A percentile compares a stretch with the other conserved stretches of the same genome.
phyloP scores from a whole-genome alignment of 2,797 vertebrate species.

The Allobates femoralis region DNA sequence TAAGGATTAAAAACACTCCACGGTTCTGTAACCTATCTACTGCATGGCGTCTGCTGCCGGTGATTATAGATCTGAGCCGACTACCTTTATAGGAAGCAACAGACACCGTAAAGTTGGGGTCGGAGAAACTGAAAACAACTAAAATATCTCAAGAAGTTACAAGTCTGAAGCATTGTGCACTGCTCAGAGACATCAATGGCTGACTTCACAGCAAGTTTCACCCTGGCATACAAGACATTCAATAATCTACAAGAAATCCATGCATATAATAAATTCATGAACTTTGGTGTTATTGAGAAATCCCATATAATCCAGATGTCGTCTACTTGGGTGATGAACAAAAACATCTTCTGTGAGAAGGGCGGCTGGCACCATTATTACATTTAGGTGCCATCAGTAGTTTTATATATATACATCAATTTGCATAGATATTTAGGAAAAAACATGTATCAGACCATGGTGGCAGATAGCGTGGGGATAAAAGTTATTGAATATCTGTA shows the following conservation, averaged over 20 bases:
- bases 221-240: neutral
- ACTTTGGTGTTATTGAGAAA: neutral
- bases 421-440: neutral
- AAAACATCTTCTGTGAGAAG: neutral
- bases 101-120: neutral
- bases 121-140: neutral
- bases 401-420: neutral
- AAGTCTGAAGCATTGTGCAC: neutral
- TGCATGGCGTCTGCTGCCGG: neutral
- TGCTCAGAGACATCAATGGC: neutral
- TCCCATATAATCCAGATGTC: neutral
- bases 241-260: neutral
- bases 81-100: neutral
- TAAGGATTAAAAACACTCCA: neutral
- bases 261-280: neutral
- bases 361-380: neutral
- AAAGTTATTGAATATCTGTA: too few relatives aligned
- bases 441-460: neutral
- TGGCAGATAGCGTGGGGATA: neutral
- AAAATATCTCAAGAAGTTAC: neutral
- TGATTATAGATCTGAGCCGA: neutral
- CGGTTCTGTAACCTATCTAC: neutral
- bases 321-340: neutral
- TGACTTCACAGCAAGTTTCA: neutral
- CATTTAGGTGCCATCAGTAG: neutral